These are phyloP conservation scores for Arrhamphus sclerolepis DNA, from an alignment of 2,797 vertebrate genomes.

Conservation along the genomic window DNA sequence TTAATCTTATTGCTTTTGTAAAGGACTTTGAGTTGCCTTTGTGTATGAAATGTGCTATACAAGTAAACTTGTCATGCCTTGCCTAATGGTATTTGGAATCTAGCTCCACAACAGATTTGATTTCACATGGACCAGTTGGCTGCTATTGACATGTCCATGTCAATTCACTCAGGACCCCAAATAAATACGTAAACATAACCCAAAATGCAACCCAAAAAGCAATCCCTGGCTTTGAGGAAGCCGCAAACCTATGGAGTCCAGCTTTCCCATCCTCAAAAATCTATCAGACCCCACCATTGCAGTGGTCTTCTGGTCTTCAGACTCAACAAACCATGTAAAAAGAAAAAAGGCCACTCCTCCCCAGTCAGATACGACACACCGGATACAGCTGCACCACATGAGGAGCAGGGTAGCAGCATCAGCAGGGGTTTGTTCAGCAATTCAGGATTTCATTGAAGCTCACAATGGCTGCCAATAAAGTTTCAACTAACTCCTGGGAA, in stretches of 20 bases:
- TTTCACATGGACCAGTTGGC: too few species aligned
- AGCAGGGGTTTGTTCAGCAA: constrained; percentile 51
- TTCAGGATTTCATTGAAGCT: constrained; percentile 51
- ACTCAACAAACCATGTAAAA: not conserved
- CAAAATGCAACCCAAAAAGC: too few species aligned
- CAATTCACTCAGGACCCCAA: too few species aligned
- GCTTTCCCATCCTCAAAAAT: not conserved
- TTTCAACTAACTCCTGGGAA: constrained; percentile 43
- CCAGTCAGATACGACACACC: constrained; percentile 30
- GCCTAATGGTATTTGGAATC: constrained; percentile 26
- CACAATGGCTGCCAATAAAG: constrained; percentile 48
- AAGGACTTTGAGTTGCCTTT: too few species aligned
- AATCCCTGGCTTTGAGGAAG: not conserved
- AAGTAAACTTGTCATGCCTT: too few species aligned
- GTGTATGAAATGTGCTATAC: too few species aligned
- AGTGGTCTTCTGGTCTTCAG: not conserved
- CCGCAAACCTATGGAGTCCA: not conserved
- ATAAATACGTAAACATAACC: too few species aligned
- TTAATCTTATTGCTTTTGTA: too few species aligned
- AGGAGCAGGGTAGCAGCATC: constrained; percentile 34
- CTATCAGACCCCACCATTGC: not conserved
- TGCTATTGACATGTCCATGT: too few species aligned
- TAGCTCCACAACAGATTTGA: not conserved
- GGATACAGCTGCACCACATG: constrained; percentile 60
- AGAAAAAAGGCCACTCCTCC: constrained; percentile 1